Conservation (phyloP, 2,888 invertebrate genomes). For the Cactoblastis cactorum region DNA sequence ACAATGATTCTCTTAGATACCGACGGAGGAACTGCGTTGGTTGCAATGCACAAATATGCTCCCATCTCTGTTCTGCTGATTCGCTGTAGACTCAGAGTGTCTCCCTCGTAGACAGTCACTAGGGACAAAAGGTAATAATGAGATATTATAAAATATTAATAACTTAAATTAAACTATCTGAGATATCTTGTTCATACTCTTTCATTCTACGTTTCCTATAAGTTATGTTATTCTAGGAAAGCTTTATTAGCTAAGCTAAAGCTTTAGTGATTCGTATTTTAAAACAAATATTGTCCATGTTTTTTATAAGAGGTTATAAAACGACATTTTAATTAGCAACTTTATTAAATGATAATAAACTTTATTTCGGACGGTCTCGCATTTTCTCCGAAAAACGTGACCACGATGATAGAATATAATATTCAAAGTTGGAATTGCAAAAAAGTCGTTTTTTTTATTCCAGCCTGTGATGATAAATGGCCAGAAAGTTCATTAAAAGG, state of each 20-base stretch:
- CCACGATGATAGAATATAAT: slow-evolving; percentile 4
- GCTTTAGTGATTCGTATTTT: too few relatives aligned
- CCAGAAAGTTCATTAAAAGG: slow-evolving; percentile 11
- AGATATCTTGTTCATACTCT: too few relatives aligned
- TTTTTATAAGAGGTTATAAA: too few relatives aligned
- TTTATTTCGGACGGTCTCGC: neutral
- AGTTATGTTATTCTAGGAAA: too few relatives aligned
- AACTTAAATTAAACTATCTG: too few relatives aligned
- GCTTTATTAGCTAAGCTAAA: too few relatives aligned
- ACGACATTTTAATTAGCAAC: neutral
- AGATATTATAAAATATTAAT: too few relatives aligned
- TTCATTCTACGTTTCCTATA: too few relatives aligned
- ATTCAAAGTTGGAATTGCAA: slow-evolving; percentile 6
- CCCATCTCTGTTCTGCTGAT: slow-evolving; percentile 94
- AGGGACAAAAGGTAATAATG: slow-evolving; percentile 52
- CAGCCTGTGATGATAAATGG: slow-evolving; percentile 2
- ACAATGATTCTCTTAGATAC: slow-evolving; percentile 95
- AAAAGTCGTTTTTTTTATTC: slow-evolving; percentile 8
- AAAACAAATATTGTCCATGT: too few relatives aligned
- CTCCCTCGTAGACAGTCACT: slow-evolving; percentile 92
- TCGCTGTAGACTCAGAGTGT: slow-evolving; percentile 90
- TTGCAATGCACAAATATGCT: slow-evolving; percentile 89
- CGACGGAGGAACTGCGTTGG: slow-evolving; percentile 93
- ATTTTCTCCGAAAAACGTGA: slow-evolving; percentile 1
- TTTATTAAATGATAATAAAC: slow-evolving; percentile 5